phyloP scores from a whole-genome alignment of 2,113 vertebrate species.

The Amphiprion ocellaris region DNA sequence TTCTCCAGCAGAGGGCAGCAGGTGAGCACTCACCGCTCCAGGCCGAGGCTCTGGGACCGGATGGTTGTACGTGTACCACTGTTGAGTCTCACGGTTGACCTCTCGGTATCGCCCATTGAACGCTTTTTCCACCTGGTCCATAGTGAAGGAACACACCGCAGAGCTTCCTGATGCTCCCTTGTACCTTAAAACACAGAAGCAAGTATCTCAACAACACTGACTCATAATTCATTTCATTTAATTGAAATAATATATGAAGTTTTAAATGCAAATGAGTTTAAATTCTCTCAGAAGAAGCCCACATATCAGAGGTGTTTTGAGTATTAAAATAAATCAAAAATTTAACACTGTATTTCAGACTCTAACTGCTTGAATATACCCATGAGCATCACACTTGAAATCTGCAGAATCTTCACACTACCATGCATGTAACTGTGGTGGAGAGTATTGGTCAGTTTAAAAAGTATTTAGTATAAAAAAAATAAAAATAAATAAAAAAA shows the following conservation, averaged over 20 bases:
- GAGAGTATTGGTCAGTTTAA: too few relatives aligned
- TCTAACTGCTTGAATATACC: background rate
- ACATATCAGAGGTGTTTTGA: background rate
- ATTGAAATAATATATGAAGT: too few relatives aligned
- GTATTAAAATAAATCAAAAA: too few relatives aligned
- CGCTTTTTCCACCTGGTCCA: slow-evolving; percentile 89
- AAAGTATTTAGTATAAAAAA: too few relatives aligned
- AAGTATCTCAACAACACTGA: background rate
- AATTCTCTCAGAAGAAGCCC: background rate
- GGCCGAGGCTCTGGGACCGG: slow-evolving; percentile 90
- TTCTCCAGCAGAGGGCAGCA: slow-evolving; percentile 68
- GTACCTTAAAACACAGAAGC: slow-evolving; percentile 83
- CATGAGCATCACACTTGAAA: background rate
- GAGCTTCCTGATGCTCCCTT: slow-evolving; percentile 90
- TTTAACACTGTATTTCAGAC: too few relatives aligned
- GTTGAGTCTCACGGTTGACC: slow-evolving; percentile 95
- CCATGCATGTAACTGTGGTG: background rate
- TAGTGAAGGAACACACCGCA: slow-evolving; percentile 93
- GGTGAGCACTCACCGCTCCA: slow-evolving; percentile 85
- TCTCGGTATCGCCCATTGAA: slow-evolving; percentile 93
- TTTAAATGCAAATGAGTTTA: background rate
- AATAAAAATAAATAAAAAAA: too few relatives aligned
- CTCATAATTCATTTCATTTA: too few relatives aligned
- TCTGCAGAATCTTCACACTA: background rate
- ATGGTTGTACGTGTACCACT: slow-evolving; percentile 95